Evolutionary conservation across 2,113 vertebrate genomes (phyloP), one percentile per base, ranked within the genome.

Genomic region (Cyprinus carpio): DNA sequence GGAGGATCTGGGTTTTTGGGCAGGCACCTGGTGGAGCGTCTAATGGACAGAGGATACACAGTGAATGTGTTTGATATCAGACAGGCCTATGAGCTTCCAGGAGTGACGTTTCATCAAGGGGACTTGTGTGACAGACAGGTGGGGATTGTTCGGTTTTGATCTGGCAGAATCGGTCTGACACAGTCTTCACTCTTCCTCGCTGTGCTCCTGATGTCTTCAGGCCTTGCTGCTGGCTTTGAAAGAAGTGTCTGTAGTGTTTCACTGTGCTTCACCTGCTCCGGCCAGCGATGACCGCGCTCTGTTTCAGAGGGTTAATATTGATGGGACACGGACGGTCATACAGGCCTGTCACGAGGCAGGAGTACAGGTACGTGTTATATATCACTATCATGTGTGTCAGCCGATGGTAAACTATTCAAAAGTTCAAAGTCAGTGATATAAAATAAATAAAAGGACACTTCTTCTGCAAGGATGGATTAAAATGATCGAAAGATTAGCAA

Each of bases 51-150:
- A 82, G 98, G 97, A 25, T 99, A 97, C 40, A 2, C 69, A 0
- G 97, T 99, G 8, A 96, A 95, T 0, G 96, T 99, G n/a, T 99
- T 99, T 1, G 98, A 99, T 88, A 94, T 98, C 72, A 94, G 88
- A 1, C 94, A 97, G 92, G 93, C 93, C 1, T 96, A 96, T 51
- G 92, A 97, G 37, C 92, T 93, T 0, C 92, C 95, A 0, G 90
- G 78, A 0, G 96, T 97, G 82, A 92, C 88, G 67, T 99, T 99
- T 92, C 96, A 97, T 89, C 91, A 93, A 89, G 98, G 97, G 13
- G 98, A 99, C 89, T 96, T 99, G 29, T 99, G 98, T 51, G 91
- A 93, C 91, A 95, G 94, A 85, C 93, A 97, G 96, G 98, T 98
- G 91, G 85, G 65, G 15, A 37, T 37, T 6, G 15, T 29, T 31